These are phyloP conservation scores for Epicauta chinensis DNA, from an alignment of 1,140 invertebrate genomes.

Conservation along the genomic window DNA sequence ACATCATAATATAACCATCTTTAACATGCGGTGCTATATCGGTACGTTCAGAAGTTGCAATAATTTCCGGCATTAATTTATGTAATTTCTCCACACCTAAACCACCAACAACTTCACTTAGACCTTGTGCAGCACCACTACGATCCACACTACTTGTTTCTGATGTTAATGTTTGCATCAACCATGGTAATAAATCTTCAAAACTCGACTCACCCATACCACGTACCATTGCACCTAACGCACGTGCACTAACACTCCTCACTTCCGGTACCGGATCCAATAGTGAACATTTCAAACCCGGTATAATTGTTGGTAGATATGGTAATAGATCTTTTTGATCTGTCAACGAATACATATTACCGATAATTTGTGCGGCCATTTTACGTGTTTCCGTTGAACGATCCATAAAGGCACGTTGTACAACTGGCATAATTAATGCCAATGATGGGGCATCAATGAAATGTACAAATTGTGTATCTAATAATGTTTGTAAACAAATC, in stretches of 20 bases:
- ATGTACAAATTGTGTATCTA: slow-evolving; percentile 98
- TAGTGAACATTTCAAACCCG: slow-evolving; percentile 92
- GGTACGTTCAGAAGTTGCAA: slow-evolving; percentile 85
- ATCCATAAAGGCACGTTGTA: slow-evolving; percentile 95
- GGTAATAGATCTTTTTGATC: slow-evolving; percentile 98
- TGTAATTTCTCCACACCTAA: slow-evolving; percentile 92
- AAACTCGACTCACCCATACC: slow-evolving; percentile 96
- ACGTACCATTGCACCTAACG: slow-evolving; percentile 93
- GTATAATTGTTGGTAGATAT: slow-evolving; percentile 94
- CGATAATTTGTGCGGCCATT: slow-evolving; percentile 99
- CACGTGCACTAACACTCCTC: slow-evolving; percentile 83
- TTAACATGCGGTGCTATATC: slow-evolving; percentile 97
- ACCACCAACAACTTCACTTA: slow-evolving; percentile 91
- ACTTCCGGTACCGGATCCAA: slow-evolving; percentile 97
- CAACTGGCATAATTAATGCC: slow-evolving; percentile 98
- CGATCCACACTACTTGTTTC: slow-evolving; percentile 92
- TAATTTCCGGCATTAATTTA: slow-evolving; percentile 97
- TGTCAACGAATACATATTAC: slow-evolving; percentile 98
- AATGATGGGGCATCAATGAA: slow-evolving; percentile 98
- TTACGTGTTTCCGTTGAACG: slow-evolving; percentile 95
- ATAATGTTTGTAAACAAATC: slow-evolving; percentile 80
- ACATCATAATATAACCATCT: slow-evolving; percentile 99
- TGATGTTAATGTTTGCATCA: slow-evolving; percentile 97
- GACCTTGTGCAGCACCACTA: slow-evolving; percentile 96
- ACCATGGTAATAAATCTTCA: slow-evolving; percentile 93